Conservation (phyloP, 2,888 invertebrate genomes). For the Molanna angustata region DNA sequence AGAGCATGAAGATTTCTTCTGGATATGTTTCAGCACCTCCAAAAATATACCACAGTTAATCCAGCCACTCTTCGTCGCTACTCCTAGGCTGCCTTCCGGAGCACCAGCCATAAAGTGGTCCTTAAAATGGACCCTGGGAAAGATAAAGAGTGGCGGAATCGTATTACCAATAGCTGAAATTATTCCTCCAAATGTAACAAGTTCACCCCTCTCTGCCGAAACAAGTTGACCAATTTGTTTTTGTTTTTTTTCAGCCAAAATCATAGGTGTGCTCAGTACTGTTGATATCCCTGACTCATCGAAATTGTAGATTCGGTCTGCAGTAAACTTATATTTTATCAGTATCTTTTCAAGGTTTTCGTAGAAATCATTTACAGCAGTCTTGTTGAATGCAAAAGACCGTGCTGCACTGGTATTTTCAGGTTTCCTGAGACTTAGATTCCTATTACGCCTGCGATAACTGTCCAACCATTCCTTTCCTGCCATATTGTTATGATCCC, state of each 20-base stretch:
- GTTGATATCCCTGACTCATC: constrained; percentile 39
- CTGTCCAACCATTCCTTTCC: constrained; percentile 1
- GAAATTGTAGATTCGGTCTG: constrained; percentile 37
- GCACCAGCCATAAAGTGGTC: constrained; percentile 37
- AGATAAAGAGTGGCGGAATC: constrained; percentile 34
- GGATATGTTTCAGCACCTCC: constrained; percentile 39
- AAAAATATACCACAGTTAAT: constrained; percentile 39
- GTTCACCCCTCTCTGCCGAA: constrained; percentile 36
- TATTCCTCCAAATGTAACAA: constrained; percentile 34
- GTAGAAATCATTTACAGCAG: constrained; percentile 2
- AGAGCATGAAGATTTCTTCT: constrained; percentile 34
- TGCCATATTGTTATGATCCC: neutral
- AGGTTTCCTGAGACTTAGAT: neutral
- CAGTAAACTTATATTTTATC: constrained; percentile 27
- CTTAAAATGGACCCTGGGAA: constrained; percentile 31
- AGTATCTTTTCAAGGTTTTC: constrained; percentile 12
- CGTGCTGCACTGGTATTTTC: neutral
- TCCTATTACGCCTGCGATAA: neutral
- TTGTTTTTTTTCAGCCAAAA: constrained; percentile 36
- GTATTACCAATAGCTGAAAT: constrained; percentile 32
- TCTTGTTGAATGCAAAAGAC: constrained; percentile 1
- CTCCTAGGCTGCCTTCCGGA: constrained; percentile 39
- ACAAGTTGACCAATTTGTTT: constrained; percentile 36
- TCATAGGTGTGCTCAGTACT: constrained; percentile 38
- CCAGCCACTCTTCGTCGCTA: constrained; percentile 39